phyloP scores from a whole-genome alignment of 2,888 invertebrate genomes.

The Aleiodes alternator region DNA sequence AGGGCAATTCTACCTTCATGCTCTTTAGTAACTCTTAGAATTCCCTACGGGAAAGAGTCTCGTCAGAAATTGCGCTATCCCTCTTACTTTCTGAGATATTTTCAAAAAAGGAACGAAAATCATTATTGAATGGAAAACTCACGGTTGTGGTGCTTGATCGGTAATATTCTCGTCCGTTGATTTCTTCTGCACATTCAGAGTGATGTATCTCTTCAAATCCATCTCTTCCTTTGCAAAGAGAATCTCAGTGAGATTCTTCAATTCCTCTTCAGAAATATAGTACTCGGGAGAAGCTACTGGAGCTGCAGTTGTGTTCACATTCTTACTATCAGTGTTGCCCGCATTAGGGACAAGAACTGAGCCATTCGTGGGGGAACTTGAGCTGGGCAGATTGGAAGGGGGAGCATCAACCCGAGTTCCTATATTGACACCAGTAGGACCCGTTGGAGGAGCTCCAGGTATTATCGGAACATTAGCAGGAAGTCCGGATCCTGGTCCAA shows the following conservation, averaged over 20 bases:
- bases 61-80: too few species aligned
- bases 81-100: too few species aligned
- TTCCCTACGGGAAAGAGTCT: too few species aligned
- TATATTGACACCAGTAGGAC: too few species aligned
- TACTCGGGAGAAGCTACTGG: conserved; percentile 42
- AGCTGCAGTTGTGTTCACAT: conserved; percentile 8
- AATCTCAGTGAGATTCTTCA: conserved; percentile 65
- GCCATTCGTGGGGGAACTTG: too few species aligned
- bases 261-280: conserved; percentile 63
- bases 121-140: conserved; percentile 46
- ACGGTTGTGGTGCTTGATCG: conserved; percentile 64
- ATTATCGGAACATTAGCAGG: conserved; percentile 8
- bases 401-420: conserved; percentile 3
- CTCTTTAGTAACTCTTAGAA: too few species aligned
- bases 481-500: conserved; percentile 8
- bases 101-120: too few species aligned
- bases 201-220: conserved; percentile 59
- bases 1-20: too few species aligned
- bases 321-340: conserved; percentile 12
- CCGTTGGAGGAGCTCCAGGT: background rate
- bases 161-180: conserved; percentile 55
- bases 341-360: background rate
- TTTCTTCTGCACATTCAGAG: conserved; percentile 64
- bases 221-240: conserved; percentile 63
- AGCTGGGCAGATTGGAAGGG: background rate